Evolutionary conservation across 2,888 invertebrate genomes (phyloP).

Genomic region (Lysandra bellargus): DNA sequence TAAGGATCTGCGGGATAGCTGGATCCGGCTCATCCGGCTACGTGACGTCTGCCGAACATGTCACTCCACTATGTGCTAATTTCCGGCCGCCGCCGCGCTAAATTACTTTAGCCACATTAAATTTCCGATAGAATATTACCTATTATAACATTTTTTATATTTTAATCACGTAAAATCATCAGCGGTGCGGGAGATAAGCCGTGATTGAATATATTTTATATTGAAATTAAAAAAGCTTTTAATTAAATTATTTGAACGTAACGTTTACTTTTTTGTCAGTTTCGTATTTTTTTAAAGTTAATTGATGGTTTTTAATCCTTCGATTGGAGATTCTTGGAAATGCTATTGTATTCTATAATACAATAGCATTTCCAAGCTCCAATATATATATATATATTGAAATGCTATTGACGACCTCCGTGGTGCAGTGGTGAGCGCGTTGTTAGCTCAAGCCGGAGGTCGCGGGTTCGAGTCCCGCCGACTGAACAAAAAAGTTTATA

Average conservation of each 20-base stretch:
- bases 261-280: neutral
- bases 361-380: too few relatives aligned
- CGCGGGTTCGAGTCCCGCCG: too few relatives aligned
- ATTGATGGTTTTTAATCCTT: neutral
- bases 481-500: too few relatives aligned
- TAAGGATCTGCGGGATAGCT: constrained; percentile 71
- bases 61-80: constrained; percentile 80
- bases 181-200: neutral
- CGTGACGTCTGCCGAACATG: constrained; percentile 80
- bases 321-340: too few relatives aligned
- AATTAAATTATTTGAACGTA: neutral
- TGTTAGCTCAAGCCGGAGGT: too few relatives aligned
- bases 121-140: constrained; percentile 68
- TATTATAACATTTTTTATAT: constrained; percentile 57
- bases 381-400: too few relatives aligned
- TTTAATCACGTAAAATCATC: constrained; percentile 26
- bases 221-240: neutral
- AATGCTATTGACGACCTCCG: too few relatives aligned
- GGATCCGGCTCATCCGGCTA: constrained; percentile 78
- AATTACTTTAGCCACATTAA: constrained; percentile 79
- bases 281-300: neutral
- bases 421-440: too few relatives aligned
- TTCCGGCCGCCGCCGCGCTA: constrained; percentile 77
- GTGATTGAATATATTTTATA: neutral
- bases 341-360: too few relatives aligned